Percentiles rank a stretch among this genome's conserved stretches.
phyloP scores from a whole-genome alignment of 2,888 invertebrate species.

The Metellina segmentata region DNA sequence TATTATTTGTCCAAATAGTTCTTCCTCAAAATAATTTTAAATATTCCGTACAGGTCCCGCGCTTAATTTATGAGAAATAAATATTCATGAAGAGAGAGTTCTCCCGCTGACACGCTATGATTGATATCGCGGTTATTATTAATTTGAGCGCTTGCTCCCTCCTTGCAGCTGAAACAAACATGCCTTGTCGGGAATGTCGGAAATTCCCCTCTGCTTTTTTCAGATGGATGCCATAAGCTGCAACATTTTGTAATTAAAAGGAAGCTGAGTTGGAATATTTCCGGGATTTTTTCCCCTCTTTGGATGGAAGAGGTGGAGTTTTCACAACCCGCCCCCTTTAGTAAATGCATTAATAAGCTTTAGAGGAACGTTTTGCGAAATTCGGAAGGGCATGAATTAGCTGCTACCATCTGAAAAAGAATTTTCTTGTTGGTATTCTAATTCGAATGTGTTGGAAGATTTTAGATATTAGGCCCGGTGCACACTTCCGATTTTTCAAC shows the following conservation, averaged over 20 bases:
- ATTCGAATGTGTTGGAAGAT: background rate
- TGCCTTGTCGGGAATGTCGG: background rate
- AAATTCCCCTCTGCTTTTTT: background rate
- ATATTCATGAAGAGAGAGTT: slow-evolving; percentile 49
- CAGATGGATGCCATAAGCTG: background rate
- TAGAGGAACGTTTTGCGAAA: background rate
- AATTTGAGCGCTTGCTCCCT: background rate
- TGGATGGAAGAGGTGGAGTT: background rate
- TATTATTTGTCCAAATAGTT: slow-evolving; percentile 31
- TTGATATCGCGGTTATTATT: slow-evolving; percentile 27
- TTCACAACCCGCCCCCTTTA: background rate
- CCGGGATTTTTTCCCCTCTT: background rate
- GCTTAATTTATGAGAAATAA: slow-evolving; percentile 48
- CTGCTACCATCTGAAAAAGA: background rate
- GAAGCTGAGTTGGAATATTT: background rate
- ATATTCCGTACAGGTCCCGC: background rate
- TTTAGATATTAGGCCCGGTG: too few relatives aligned
- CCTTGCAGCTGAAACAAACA: background rate
- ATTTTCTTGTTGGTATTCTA: background rate
- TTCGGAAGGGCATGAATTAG: background rate
- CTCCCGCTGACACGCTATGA: slow-evolving; percentile 8
- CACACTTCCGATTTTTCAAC: too few relatives aligned
- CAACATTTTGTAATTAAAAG: background rate
- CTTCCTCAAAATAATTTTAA: slow-evolving; percentile 19
- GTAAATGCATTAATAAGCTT: background rate